Base-by-base conservation (phyloP, 2,888 invertebrate genomes). In the Andrena hattorfiana region DNA sequence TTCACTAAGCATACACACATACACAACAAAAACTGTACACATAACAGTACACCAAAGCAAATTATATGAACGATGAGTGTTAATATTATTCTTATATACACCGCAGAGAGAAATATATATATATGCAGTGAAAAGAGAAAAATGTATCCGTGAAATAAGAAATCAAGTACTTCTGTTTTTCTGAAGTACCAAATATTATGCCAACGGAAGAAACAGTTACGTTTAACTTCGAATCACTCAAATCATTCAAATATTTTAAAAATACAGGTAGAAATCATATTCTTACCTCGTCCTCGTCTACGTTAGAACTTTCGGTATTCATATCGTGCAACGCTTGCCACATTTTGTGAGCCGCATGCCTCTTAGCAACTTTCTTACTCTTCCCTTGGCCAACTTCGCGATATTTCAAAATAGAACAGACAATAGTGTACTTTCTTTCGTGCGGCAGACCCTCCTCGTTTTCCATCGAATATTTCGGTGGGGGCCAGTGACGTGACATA, bases 301-400 rank as follows among this genome's bases (percentile, higher is more conserved):
- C 97, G 89, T 97, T 97, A 54, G 96, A 95, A 66, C 95, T 93
- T 92, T 96, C 96, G 92, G 95, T 96, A 10, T 96, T 95, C 90
- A 96, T 95, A 86, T 97, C 97, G 92, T 98, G 97, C 81, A 99
- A 94, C 54, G 96, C 95, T 87, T 97, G 97, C 97, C 97, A 97
- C 98, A 99, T 98, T 94, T 98, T 97, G 93, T 98, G 97, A 2
- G 99, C 99, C 0, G 99, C 99, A 93, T 98, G 96, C n/a, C 99
- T 96, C 94, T 99, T 99, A 2, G 99, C 99, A 69, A 98, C 95
- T 94, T 99, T 99, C 95, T 99, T 99, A 70, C 98, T 99, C 92
- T 99, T 98, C 20, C 99, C 99, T 54, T 97, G 97, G 68, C 98
- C 98, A 51, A 97, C 95, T 94, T 99, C 98, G 32, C 97, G 96